Evolutionary conservation across 2,113 vertebrate genomes (phyloP).

Genomic region (Rhombomys opimus): DNA sequence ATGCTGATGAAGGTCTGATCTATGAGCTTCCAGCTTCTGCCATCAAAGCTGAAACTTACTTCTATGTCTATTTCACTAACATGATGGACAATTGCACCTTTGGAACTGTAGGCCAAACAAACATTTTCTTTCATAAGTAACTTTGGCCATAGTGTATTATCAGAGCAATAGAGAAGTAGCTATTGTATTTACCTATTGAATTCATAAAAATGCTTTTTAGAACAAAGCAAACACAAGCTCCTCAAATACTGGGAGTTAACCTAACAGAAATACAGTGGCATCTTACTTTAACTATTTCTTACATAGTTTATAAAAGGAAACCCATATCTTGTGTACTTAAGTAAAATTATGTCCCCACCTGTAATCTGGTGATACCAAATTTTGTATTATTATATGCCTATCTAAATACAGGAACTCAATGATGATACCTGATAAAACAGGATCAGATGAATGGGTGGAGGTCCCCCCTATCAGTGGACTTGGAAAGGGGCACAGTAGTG

Average conservation of each 20-base stretch:
- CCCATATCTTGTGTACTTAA: background rate
- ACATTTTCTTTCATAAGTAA: too few species aligned
- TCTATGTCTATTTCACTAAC: background rate
- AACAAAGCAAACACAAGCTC: background rate
- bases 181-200: background rate
- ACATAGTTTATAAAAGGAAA: background rate
- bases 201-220: constrained; percentile 6
- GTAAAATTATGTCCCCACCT: background rate
- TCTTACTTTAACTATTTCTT: background rate
- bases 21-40: background rate
- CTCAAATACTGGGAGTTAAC: background rate
- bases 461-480: too few species aligned
- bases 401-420: too few species aligned
- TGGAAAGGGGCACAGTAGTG: too few species aligned
- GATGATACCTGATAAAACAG: too few species aligned
- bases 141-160: too few species aligned
- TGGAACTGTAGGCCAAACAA: too few species aligned
- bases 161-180: too few species aligned
- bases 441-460: too few species aligned
- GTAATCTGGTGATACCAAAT: background rate
- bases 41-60: background rate
- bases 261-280: background rate
- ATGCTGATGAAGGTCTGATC: background rate
- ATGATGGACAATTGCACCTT: background rate
- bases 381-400: background rate